phyloP scores from a whole-genome alignment of 2,797 vertebrate species.

The Pterois miles region DNA sequence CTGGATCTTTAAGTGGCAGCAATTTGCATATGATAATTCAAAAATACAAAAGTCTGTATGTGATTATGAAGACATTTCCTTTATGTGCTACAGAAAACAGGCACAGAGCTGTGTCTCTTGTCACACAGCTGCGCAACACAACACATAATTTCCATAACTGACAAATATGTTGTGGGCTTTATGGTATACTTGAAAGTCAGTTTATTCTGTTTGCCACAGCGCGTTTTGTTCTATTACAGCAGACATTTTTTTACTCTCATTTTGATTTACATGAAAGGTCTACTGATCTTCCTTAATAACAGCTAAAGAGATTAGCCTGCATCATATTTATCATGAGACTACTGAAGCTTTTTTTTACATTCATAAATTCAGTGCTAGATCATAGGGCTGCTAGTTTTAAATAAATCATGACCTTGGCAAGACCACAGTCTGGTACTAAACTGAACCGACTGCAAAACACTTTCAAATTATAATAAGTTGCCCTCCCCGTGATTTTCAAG shows the following conservation, averaged over 20 bases:
- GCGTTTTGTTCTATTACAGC: slow-evolving; percentile 20
- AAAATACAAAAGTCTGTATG: background rate
- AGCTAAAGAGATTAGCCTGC: slow-evolving; percentile 16
- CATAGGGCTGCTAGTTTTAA: slow-evolving; percentile 35
- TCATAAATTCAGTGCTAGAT: slow-evolving; percentile 55
- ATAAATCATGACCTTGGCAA: slow-evolving; percentile 59
- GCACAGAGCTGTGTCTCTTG: background rate
- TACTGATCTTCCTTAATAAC: background rate
- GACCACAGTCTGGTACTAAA: slow-evolving; percentile 32
- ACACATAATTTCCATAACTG: slow-evolving; percentile 8
- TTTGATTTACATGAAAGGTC: slow-evolving; percentile 18
- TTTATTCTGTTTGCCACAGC: slow-evolving; percentile 8
- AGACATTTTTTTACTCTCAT: background rate
- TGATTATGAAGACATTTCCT: background rate
- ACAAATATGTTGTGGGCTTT: slow-evolving; percentile 14
- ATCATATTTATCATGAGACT: slow-evolving; percentile 23
- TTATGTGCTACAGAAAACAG: background rate
- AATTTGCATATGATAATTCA: slow-evolving; percentile 4
- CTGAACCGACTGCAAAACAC: slow-evolving; percentile 32
- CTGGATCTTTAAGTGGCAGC: slow-evolving; percentile 13
- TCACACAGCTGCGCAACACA: background rate
- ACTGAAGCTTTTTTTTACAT: slow-evolving; percentile 23
- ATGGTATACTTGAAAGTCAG: background rate
- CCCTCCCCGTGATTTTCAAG: slow-evolving; percentile 26
- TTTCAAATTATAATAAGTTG: slow-evolving; percentile 46